These are phyloP conservation scores for Lagopus leucura DNA, from an alignment of 2,113 vertebrate species.

Conservation along the genomic window DNA sequence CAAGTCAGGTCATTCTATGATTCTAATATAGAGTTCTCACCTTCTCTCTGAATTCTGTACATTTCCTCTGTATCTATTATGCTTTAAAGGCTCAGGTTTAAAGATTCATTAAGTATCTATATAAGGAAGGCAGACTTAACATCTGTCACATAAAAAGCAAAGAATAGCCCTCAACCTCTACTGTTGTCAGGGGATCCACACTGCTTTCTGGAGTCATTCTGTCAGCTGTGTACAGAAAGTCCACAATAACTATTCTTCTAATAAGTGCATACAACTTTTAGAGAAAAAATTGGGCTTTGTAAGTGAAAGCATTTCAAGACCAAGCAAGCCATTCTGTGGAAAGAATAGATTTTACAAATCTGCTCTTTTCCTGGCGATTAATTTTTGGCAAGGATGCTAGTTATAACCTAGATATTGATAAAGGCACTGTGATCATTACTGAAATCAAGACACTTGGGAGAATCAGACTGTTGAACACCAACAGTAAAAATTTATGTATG, in stretches of 20 bases:
- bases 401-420: background rate
- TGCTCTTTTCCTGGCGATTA: background rate
- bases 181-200: background rate
- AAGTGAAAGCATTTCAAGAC: background rate
- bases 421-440: background rate
- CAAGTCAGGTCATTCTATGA: too few relatives aligned
- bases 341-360: background rate
- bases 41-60: background rate
- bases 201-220: background rate
- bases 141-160: background rate
- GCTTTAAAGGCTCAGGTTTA: background rate
- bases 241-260: background rate
- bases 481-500: background rate
- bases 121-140: background rate
- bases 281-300: background rate
- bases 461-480: background rate
- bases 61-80: background rate
- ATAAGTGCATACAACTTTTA: too few relatives aligned
- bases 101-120: background rate
- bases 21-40: background rate
- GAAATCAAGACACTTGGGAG: background rate
- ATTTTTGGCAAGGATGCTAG: background rate
- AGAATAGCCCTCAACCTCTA: background rate
- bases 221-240: background rate
- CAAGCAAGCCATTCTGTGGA: background rate